Conservation (phyloP, 2,888 invertebrate genomes). For the Apomyelois bistriatella region DNA sequence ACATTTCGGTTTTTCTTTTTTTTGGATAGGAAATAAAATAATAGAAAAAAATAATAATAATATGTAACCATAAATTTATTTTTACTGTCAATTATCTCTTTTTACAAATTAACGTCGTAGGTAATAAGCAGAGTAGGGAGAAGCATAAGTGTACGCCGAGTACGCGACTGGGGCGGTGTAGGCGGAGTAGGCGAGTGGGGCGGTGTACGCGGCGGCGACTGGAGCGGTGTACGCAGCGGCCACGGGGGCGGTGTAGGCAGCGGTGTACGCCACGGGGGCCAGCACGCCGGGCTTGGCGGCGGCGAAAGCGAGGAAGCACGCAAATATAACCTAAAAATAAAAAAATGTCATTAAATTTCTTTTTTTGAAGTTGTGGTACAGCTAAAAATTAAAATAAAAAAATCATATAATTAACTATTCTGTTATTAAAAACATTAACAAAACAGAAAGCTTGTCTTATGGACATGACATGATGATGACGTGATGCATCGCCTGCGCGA, state of each 20-base stretch:
- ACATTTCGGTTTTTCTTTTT: too few species aligned
- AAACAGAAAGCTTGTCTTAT: too few species aligned
- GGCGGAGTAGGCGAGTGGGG: conserved; percentile 52
- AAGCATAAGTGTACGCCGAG: conserved; percentile 25
- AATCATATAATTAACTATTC: too few species aligned
- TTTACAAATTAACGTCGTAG: conserved; percentile 27
- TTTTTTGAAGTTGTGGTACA: not conserved
- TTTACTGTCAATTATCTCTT: not conserved
- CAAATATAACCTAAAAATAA: conserved; percentile 50
- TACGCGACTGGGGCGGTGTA: conserved; percentile 41
- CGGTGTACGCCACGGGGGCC: conserved; percentile 37
- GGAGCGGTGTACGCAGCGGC: conserved; percentile 67
- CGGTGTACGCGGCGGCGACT: conserved; percentile 55
- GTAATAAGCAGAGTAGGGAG: conserved; percentile 25
- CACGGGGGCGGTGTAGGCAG: conserved; percentile 50
- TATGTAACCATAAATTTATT: not conserved
- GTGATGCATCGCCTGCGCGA: too few species aligned
- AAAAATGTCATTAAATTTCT: not conserved
- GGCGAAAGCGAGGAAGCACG: conserved; percentile 54
- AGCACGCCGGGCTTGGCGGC: conserved; percentile 49
- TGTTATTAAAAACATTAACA: too few species aligned
- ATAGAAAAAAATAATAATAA: not conserved
- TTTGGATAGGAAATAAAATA: not conserved
- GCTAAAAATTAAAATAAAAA: too few species aligned
- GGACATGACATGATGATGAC: too few species aligned